Evolutionary conservation across 2,797 vertebrate genomes (phyloP).

Genomic region (Loris lydekkerianus): DNA sequence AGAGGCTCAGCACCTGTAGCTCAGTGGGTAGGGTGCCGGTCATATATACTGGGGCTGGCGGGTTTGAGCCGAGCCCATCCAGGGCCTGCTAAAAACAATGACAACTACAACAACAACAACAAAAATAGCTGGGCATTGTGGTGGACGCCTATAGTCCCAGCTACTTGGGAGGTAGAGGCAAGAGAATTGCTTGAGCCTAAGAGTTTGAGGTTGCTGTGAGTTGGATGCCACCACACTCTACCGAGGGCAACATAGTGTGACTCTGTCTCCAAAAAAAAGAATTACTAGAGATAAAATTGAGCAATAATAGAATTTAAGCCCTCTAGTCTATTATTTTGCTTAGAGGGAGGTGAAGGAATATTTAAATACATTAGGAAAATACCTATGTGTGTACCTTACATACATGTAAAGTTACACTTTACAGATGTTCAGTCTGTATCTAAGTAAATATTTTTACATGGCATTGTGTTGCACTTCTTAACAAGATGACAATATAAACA

Average conservation of each 20-base stretch:
- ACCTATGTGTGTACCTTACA: background rate
- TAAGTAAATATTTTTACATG: slow-evolving; percentile 40
- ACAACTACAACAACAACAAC: background rate
- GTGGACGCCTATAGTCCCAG: background rate
- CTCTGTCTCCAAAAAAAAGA: background rate
- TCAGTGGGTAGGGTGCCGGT: too few relatives aligned
- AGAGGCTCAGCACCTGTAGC: background rate
- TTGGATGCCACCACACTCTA: too few relatives aligned
- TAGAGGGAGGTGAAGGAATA: background rate
- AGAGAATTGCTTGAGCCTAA: too few relatives aligned
- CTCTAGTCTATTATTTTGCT: background rate
- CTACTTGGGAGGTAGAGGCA: too few relatives aligned
- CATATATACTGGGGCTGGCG: background rate
- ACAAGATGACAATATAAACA: background rate
- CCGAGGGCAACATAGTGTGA: too few relatives aligned
- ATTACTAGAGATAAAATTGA: background rate
- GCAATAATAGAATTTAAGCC: background rate
- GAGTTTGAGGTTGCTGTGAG: too few relatives aligned
- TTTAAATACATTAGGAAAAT: background rate
- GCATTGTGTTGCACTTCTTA: background rate
- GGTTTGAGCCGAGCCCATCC: background rate
- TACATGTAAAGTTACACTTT: background rate
- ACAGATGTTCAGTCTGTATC: background rate
- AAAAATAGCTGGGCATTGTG: background rate
- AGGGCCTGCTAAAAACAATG: too few relatives aligned